Percentiles rank a stretch among this genome's conserved stretches.
Evolutionary conservation across 92 coral and sea anemone species (phyloP).

Genomic region (Chrysogorgia sp.): DNA sequence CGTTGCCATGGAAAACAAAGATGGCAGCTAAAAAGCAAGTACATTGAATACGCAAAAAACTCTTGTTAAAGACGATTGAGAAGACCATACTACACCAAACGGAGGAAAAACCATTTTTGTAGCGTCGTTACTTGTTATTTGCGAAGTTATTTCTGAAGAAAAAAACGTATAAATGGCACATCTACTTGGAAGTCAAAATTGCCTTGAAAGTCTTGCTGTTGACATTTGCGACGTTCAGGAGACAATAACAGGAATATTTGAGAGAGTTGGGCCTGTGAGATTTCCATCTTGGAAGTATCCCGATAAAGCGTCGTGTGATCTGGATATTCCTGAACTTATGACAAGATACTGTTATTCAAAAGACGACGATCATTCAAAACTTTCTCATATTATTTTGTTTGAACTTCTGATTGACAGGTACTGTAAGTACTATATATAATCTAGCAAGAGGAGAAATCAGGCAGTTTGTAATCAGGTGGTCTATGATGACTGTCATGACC

Average conservation of each 20-base stretch:
- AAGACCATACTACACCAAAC: background rate
- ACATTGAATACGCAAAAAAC: no score
- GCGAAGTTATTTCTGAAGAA: background rate
- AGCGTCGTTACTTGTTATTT: no score
- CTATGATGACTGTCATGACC: no score
- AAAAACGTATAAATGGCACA: slow-evolving; percentile 98
- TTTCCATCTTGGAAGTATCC: slow-evolving; percentile 99
- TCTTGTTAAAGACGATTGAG: background rate
- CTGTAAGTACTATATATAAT: background rate
- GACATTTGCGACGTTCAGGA: slow-evolving; percentile 83
- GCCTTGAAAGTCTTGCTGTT: slow-evolving; percentile 80
- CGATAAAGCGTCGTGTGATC: slow-evolving; percentile 89
- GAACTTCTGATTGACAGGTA: slow-evolving; percentile 98
- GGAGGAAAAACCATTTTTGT: background rate
- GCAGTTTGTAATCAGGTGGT: no score
- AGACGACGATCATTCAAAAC: slow-evolving; percentile 90
- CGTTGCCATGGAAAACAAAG: slow-evolving; percentile 30
- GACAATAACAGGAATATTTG: slow-evolving; percentile 71
- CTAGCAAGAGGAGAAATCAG: background rate
- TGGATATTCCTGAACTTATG: slow-evolving; percentile 86
- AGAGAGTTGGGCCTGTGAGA: slow-evolving; percentile 85
- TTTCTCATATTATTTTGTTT: slow-evolving; percentile 96
- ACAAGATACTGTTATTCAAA: slow-evolving; percentile 79
- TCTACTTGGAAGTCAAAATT: slow-evolving; percentile 84
- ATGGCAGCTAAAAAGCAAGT: slow-evolving; percentile 5